Conservation (phyloP, 1,140 invertebrate species). For the Teleopsis dalmanni region DNA sequence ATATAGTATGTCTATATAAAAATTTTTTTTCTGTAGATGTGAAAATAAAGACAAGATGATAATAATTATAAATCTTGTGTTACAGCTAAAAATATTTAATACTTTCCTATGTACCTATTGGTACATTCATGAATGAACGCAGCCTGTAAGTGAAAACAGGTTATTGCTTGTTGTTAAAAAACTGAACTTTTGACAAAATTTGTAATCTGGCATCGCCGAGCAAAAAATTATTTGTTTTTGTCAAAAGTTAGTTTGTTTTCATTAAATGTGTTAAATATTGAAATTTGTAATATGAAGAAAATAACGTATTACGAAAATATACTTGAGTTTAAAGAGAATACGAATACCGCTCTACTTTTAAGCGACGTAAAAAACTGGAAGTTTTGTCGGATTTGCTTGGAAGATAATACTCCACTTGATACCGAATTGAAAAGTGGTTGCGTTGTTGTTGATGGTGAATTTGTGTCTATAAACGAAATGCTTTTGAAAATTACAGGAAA, state of each 20-base stretch:
- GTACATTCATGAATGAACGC: too few species aligned
- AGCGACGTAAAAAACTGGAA: constrained; percentile 7
- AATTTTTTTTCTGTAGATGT: too few species aligned
- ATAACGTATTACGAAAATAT: constrained; percentile 7
- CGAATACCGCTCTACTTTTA: not conserved
- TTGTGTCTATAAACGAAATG: constrained; percentile 1
- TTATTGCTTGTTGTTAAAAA: too few species aligned
- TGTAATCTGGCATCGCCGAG: too few species aligned
- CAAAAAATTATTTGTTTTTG: too few species aligned
- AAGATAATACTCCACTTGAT: not conserved
- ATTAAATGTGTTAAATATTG: not conserved
- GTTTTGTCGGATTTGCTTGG: not conserved
- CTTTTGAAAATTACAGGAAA: not conserved
- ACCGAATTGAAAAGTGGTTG: not conserved
- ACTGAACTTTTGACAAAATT: too few species aligned
- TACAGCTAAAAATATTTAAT: too few species aligned
- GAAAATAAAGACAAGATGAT: too few species aligned
- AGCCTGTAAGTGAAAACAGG: too few species aligned
- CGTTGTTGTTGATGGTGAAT: not conserved
- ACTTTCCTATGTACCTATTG: too few species aligned
- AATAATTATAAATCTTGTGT: too few species aligned
- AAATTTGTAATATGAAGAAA: not conserved
- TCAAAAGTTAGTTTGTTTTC: not conserved
- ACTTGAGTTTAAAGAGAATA: constrained; percentile 7
- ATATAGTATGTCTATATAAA: too few species aligned